A percentile compares a stretch with the other conserved stretches of the same genome.
Evolutionary conservation across 2,113 vertebrate species (phyloP).

Genomic region (Pelmatolapia mariae): DNA sequence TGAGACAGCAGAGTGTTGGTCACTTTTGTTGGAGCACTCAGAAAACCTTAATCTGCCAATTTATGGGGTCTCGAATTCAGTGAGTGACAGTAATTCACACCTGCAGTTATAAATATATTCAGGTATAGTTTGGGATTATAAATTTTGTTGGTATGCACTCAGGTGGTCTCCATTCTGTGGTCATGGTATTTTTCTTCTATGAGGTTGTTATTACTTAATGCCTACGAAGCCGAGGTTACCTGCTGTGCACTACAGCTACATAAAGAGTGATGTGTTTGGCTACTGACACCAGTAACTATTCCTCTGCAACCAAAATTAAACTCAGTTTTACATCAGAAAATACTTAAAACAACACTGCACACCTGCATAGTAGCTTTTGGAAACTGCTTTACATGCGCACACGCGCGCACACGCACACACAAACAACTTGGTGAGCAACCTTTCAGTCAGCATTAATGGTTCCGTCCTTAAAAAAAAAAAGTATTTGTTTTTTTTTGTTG

Average conservation of each 20-base stretch:
- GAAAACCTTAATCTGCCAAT: neutral
- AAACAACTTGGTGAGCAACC: neutral
- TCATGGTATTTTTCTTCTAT: neutral
- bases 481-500: neutral
- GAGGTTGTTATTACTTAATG: neutral
- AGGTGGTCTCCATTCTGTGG: neutral
- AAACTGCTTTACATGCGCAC: neutral
- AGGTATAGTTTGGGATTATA: neutral
- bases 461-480: neutral
- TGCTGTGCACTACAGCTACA: neutral
- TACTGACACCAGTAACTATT: neutral
- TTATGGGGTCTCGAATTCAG: neutral
- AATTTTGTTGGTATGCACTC: neutral
- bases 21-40: neutral
- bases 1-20: neutral
- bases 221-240: neutral
- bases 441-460: neutral
- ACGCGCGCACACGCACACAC: fast-evolving
- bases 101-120: neutral
- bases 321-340: neutral
- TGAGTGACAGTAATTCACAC: neutral
- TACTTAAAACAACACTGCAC: neutral
- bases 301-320: neutral
- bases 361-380: neutral
- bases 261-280: neutral